Conservation (phyloP, 2,113 vertebrate genomes). For the Enhydra lutris region DNA sequence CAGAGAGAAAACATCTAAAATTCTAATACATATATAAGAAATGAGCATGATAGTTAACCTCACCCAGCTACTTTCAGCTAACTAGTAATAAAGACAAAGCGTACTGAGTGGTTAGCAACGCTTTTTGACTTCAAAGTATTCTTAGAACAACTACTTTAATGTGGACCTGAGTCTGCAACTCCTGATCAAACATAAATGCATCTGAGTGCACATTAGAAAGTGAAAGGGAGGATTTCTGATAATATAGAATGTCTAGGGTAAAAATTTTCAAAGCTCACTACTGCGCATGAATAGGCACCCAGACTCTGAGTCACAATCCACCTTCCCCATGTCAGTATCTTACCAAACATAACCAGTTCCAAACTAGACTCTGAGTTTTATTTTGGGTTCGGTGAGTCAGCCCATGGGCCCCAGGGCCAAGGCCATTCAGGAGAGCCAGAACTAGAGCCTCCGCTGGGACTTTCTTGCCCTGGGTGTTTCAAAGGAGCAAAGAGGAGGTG, state of each 20-base stretch:
- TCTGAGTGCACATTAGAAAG: constrained; percentile 13
- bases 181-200: constrained; percentile 40
- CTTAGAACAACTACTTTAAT: background rate
- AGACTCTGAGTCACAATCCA: constrained; percentile 66
- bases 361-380: constrained; percentile 68
- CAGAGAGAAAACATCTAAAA: background rate
- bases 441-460: background rate
- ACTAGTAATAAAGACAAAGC: background rate
- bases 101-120: background rate
- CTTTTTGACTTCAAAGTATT: constrained; percentile 13
- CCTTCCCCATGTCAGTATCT: constrained; percentile 52
- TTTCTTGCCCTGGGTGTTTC: background rate
- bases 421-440: background rate
- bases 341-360: constrained; percentile 66
- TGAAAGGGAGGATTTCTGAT: constrained; percentile 21
- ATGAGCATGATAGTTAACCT: background rate
- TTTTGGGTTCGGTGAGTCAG: constrained; percentile 75
- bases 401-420: constrained; percentile 62
- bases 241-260: background rate
- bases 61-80: background rate
- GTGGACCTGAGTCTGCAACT: constrained; percentile 28
- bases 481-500: accelerated
- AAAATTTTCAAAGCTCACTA: constrained; percentile 42
- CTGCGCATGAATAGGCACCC: constrained; percentile 32
- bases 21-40: background rate